Base-by-base conservation (phyloP, 2,888 invertebrate species). In the Tetrapedia diversipes region DNA sequence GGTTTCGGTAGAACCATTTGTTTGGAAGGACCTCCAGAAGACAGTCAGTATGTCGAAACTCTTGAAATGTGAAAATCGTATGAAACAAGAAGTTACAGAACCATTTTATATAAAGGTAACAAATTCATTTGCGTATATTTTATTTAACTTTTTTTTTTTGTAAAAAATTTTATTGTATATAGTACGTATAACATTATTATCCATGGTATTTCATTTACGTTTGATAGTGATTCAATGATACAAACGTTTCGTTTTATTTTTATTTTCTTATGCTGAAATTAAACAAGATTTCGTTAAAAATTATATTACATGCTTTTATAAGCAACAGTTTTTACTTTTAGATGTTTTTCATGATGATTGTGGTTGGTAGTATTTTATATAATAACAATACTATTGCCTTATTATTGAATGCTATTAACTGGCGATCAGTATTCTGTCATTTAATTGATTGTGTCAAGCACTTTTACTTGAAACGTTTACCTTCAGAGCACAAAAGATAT, bases 1-100 rank as follows among this genome's bases (percentile, higher is more conserved):
- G 49, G 95, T 96, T 2, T 96, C 96, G 0, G 94, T 94, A 27
- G 94, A 94, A 37, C 95, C 96, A n/a, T 96, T 95, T 88, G 92
- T 95, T 34, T 97, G 96, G 96, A 95, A 95, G 79, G 95, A 96
- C 86, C 92, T 96, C n/a, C 95, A 95, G 86, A 95, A 95, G 77
- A 94, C 94, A 84, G 92, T 95, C 2, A 93, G 93, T 16, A 93
- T 95, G 86, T 93, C 93, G 0, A 95, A 95, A 88, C 91, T 95
- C 11, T 86, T 96, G 73, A 94, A 95, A 81, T 96, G 96, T 84
- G 92, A 92, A 69, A 93, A 94, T 57, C 94, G 95, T 0, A 94
- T 94, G 82, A 94, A 93, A 78, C 93, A 93, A 68, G 92, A 92
- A 27, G 92, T 92, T 34, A 92, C 93, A 59, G 95, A 94, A 88